phyloP scores from a whole-genome alignment of 2,113 vertebrate species.

The Barbus barbus region DNA sequence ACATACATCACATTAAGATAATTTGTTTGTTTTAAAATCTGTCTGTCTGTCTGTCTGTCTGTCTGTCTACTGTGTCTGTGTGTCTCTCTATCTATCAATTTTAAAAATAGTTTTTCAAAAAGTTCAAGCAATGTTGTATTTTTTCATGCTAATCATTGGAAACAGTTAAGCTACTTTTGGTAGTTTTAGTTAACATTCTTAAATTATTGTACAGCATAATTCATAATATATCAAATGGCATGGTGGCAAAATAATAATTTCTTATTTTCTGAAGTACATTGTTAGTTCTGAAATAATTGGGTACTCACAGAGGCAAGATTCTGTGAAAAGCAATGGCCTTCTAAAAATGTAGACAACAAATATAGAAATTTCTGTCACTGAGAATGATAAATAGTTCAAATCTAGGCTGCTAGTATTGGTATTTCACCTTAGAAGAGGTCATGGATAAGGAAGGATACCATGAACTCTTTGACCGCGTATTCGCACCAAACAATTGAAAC shows the following conservation, averaged over 20 bases:
- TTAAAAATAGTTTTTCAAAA: neutral
- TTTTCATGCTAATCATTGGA: neutral
- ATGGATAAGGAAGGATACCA: neutral
- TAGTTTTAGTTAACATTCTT: too few relatives aligned
- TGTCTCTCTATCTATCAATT: too few relatives aligned
- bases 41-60: too few relatives aligned
- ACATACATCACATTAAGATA: neutral
- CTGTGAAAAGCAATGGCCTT: neutral
- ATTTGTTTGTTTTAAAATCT: neutral
- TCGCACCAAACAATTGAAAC: slow-evolving; percentile 7
- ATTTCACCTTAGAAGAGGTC: neutral
- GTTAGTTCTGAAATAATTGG: neutral
- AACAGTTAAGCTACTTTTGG: neutral
- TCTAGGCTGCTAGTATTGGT: neutral
- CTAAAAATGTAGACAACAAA: slow-evolving; percentile 6
- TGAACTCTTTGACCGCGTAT: slow-evolving; percentile 2
- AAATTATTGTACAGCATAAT: neutral
- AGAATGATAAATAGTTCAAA: neutral
- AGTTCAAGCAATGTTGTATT: neutral
- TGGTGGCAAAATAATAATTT: neutral
- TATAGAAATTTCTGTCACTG: neutral
- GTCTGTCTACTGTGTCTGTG: too few relatives aligned
- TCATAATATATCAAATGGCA: neutral
- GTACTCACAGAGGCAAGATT: neutral
- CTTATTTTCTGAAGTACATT: neutral